Evolutionary conservation across 1,140 invertebrate genomes (phyloP).

Genomic region (Drosophila yakuba): DNA sequence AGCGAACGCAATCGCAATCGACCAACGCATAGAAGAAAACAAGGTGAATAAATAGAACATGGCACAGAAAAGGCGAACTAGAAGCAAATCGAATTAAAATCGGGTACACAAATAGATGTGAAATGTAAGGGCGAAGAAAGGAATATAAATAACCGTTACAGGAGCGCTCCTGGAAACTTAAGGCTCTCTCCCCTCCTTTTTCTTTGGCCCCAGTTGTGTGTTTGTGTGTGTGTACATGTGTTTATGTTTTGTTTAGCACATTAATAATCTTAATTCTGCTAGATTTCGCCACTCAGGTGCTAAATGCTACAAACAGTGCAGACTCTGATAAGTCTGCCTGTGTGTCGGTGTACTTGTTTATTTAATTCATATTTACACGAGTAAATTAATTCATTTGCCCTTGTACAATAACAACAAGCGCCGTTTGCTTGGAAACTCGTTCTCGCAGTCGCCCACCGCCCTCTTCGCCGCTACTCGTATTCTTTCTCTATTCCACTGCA

Average conservation of each 20-base stretch:
- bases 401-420: slow-evolving; percentile 62
- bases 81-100: slow-evolving; percentile 53
- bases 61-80: slow-evolving; percentile 38
- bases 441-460: slow-evolving; percentile 16
- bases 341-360: slow-evolving; percentile 53
- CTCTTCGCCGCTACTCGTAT: slow-evolving; percentile 2
- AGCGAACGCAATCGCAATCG: slow-evolving; percentile 37
- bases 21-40: slow-evolving; percentile 66
- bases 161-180: slow-evolving; percentile 53
- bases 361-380: slow-evolving; percentile 68
- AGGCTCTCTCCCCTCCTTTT: background rate
- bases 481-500: slow-evolving; percentile 32
- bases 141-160: slow-evolving; percentile 4
- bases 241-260: slow-evolving; percentile 76
- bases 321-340: slow-evolving; percentile 41
- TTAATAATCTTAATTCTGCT: slow-evolving; percentile 60
- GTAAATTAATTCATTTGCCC: slow-evolving; percentile 73
- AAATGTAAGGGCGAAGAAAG: background rate
- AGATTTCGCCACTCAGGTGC: slow-evolving; percentile 53
- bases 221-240: slow-evolving; percentile 45
- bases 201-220: background rate
- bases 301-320: slow-evolving; percentile 67
- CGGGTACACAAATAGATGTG: slow-evolving; percentile 46
- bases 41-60: slow-evolving; percentile 77
- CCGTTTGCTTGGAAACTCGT: slow-evolving; percentile 37